These are phyloP conservation scores for Ochropleura leucogaster DNA, from an alignment of 2,888 invertebrate species.

Conservation along the genomic window DNA sequence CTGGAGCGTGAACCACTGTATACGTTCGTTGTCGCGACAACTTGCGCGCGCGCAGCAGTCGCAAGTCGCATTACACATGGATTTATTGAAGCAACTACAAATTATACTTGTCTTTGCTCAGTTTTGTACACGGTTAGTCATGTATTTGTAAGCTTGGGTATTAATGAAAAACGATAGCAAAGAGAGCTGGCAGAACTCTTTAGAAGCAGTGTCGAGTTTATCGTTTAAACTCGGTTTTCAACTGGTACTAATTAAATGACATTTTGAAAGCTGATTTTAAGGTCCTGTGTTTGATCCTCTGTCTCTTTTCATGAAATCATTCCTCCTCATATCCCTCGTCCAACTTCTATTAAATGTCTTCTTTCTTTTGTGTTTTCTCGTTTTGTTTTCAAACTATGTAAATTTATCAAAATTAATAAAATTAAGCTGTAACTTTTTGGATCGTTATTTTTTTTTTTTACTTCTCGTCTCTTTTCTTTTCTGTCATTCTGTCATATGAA, in stretches of 20 bases:
- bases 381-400: too few species aligned
- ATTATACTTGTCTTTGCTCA: slow-evolving; percentile 64
- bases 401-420: too few species aligned
- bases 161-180: not conserved
- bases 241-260: not conserved
- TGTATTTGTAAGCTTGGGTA: slow-evolving; percentile 15
- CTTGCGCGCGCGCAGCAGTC: slow-evolving; percentile 32
- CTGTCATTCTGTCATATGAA: too few species aligned
- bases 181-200: not conserved
- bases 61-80: slow-evolving; percentile 63
- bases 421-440: too few species aligned
- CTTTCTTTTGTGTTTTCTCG: too few species aligned
- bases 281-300: too few species aligned
- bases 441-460: too few species aligned
- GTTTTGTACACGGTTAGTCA: slow-evolving; percentile 34
- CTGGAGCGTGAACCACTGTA: slow-evolving; percentile 50
- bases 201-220: not conserved
- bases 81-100: slow-evolving; percentile 71
- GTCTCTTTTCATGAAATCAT: too few species aligned
- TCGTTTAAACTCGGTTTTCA: not conserved
- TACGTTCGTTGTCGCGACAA: slow-evolving; percentile 45
- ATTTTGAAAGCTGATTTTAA: too few species aligned
- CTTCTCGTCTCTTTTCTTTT: too few species aligned
- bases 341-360: too few species aligned
- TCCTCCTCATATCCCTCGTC: too few species aligned